Percentiles rank a stretch among this genome's conserved stretches.
Evolutionary conservation across 1,140 invertebrate species (phyloP).

Genomic region (Macrobrachium nipponense): DNA sequence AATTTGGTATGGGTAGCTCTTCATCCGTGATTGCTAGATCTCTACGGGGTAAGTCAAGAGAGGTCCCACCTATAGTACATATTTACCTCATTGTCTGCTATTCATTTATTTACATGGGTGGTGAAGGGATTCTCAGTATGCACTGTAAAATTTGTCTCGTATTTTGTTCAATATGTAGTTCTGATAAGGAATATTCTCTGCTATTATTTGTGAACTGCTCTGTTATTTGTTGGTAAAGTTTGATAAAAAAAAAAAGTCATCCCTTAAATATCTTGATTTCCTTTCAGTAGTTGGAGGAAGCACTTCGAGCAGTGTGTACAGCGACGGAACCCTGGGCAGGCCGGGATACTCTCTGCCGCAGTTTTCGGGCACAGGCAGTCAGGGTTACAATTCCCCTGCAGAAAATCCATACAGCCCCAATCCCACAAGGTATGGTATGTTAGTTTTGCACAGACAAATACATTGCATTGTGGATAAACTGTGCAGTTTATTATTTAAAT

Average conservation of each 20-base stretch:
- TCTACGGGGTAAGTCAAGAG: too few relatives aligned
- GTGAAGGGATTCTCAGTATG: too few relatives aligned
- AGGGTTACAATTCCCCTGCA: slow-evolving; percentile 44
- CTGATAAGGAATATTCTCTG: too few relatives aligned
- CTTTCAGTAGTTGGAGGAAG: slow-evolving; percentile 47
- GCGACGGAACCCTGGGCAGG: slow-evolving; percentile 63
- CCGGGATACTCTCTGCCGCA: slow-evolving; percentile 51
- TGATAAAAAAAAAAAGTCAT: background rate
- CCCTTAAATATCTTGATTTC: slow-evolving; percentile 12
- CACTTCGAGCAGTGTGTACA: slow-evolving; percentile 64
- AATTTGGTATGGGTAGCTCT: too few relatives aligned
- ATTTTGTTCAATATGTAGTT: too few relatives aligned
- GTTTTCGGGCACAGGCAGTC: slow-evolving; percentile 33
- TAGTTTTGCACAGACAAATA: background rate
- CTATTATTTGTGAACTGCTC: background rate
- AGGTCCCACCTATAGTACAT: too few relatives aligned
- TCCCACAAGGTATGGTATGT: slow-evolving; percentile 34
- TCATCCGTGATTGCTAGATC: too few relatives aligned
- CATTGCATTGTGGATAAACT: background rate
- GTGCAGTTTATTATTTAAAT: too few relatives aligned
- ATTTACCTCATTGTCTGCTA: too few relatives aligned
- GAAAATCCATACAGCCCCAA: slow-evolving; percentile 55
- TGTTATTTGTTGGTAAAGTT: background rate
- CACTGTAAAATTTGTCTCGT: too few relatives aligned
- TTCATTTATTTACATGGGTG: too few relatives aligned